Evolutionary conservation across 2,888 invertebrate genomes (phyloP).

Genomic region (Melinaea menophilus): DNA sequence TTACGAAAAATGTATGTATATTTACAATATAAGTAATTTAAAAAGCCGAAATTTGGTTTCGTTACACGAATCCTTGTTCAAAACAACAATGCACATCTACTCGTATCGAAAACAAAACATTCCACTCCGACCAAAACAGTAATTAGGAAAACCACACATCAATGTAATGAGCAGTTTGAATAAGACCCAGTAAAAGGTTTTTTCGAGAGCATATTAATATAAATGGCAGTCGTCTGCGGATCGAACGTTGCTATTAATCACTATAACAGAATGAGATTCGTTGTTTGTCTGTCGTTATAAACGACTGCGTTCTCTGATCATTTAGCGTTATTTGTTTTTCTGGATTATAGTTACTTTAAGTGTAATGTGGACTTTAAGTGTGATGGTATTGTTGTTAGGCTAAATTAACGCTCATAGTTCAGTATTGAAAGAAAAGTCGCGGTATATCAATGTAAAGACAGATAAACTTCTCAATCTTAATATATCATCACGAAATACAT

Average conservation of each 20-base stretch:
- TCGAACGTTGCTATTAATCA: conserved; percentile 65
- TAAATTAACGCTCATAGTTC: no score
- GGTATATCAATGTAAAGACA: no score
- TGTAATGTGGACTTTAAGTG: no score
- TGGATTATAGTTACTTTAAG: no score
- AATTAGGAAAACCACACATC: conserved; percentile 26
- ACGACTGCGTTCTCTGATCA: conserved; percentile 45
- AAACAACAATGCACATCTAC: background rate
- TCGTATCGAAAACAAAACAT: conserved; percentile 10
- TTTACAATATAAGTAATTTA: background rate
- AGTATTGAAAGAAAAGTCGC: no score
- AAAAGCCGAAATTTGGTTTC: background rate
- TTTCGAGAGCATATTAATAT: conserved; percentile 64
- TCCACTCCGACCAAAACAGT: conserved; percentile 27
- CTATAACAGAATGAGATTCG: conserved; percentile 44
- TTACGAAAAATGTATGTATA: no score
- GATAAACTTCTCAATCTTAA: no score
- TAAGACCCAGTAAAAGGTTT: conserved; percentile 60
- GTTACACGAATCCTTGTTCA: background rate
- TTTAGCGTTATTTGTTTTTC: conserved; percentile 14
- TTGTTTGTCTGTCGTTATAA: conserved; percentile 48
- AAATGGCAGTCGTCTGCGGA: conserved; percentile 58
- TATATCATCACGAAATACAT: no score
- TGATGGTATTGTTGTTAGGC: no score
- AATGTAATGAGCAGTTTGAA: conserved; percentile 25